These are phyloP conservation scores for Microcaecilia unicolor DNA, from an alignment of 2,797 vertebrate species.

Conservation along the genomic window DNA sequence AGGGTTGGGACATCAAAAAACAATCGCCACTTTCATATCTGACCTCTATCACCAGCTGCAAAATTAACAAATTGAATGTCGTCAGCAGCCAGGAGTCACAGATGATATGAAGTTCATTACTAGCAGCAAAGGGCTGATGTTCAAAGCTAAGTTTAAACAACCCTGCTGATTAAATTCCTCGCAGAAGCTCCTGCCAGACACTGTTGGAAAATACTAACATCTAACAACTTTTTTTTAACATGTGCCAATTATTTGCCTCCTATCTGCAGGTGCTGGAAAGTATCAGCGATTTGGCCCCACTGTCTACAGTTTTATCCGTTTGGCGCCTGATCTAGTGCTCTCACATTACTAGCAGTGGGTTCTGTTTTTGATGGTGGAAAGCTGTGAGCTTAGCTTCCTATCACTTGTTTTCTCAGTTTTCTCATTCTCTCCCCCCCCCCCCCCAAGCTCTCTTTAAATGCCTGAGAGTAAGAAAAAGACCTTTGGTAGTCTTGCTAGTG, in stretches of 20 bases:
- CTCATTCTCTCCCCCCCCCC: slow-evolving; percentile 17
- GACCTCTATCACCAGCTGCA: slow-evolving; percentile 66
- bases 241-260: slow-evolving; percentile 63
- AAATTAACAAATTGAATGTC: slow-evolving; percentile 74
- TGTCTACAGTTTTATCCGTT: slow-evolving; percentile 70
- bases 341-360: slow-evolving; percentile 48
- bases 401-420: neutral
- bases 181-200: slow-evolving; percentile 57
- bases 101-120: slow-evolving; percentile 61
- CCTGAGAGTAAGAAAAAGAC: slow-evolving; percentile 32
- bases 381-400: slow-evolving; percentile 36
- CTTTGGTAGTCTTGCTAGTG: neutral
- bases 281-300: slow-evolving; percentile 49
- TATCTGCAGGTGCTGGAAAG: slow-evolving; percentile 71
- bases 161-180: slow-evolving; percentile 72
- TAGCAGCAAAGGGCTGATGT: slow-evolving; percentile 45
- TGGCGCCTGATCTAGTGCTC: slow-evolving; percentile 63
- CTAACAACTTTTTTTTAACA: slow-evolving; percentile 49
- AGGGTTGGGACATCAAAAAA: slow-evolving; percentile 60
- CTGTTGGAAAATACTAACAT: slow-evolving; percentile 58
- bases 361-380: slow-evolving; percentile 54
- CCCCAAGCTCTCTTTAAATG: slow-evolving; percentile 25
- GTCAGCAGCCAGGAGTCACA: slow-evolving; percentile 65
- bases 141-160: slow-evolving; percentile 61
- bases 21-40: slow-evolving; percentile 69